Evolutionary conservation across 2,113 vertebrate genomes (phyloP), one percentile per base, ranked within the genome.

Genomic region (Chitala chitala): DNA sequence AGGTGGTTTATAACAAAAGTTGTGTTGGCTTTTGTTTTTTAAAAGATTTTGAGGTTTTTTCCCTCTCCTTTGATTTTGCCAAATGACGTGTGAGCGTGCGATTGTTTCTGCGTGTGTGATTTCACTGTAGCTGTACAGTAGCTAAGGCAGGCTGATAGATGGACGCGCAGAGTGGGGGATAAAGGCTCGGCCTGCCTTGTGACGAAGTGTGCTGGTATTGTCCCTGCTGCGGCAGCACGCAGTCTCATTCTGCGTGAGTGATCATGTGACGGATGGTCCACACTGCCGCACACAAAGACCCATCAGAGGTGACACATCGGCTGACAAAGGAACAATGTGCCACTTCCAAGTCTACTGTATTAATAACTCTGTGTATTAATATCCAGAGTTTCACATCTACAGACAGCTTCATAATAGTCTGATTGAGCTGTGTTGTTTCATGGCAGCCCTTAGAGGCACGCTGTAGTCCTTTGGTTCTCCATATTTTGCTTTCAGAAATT

Each of bases 251-350:
- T 78, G 73, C 76, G 26, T 72, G 71, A 53, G 71, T 22, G 69
- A 78, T 10, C 58, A 79, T 42, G 53, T 86, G 83, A 85, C 82
- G 50, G 48, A 86, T 63, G 5, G 7, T 55, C 77, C 61, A 10
- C 75, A 79, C 55, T 69, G 61, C 74, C 78, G 73, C 74, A 68
- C 79, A 82, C 76, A 82, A 31, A 71, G 75, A 64, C 53, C 64
- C 75, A 72, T 78, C 75, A 77, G 73, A 84, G 77, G 78, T 77
- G 50, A 61, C 42, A 63, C 58, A 44, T 73, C 40, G 58, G 56
- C 68, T 74, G 76, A 78, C 76, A 78, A 75, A 84, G 76, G 77
- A 77, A 48, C 76, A 78, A 68, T 75, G 82, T 78, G 59, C 71
- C 38, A 63, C 77, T 75, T 84, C 80, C 82, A 77, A 53, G 71